Evolutionary conservation across 1,140 invertebrate genomes (phyloP).

Genomic region (Saccostrea echinata): DNA sequence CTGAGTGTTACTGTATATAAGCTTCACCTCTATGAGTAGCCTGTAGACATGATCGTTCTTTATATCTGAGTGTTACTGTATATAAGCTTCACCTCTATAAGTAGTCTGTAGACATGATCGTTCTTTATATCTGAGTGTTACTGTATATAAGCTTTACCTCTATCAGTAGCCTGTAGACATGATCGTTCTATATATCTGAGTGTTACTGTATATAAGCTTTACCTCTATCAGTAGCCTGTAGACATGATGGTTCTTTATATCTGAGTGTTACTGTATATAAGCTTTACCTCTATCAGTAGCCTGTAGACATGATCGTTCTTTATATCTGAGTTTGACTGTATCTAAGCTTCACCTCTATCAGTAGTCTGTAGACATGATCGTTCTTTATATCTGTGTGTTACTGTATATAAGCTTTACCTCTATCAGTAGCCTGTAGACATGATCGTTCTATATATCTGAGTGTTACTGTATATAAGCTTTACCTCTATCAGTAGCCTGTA

Average conservation of each 20-base stretch:
- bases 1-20: neutral
- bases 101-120: no score
- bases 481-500: no score
- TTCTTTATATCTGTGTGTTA: no score
- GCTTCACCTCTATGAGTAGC: neutral
- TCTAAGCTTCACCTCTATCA: neutral
- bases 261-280: slow-evolving; percentile 74
- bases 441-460: no score
- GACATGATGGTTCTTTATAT: slow-evolving; percentile 81
- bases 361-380: neutral
- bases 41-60: no score
- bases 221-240: slow-evolving; percentile 83
- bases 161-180: no score
- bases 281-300: slow-evolving; percentile 73
- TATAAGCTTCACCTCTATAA: no score
- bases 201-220: slow-evolving; percentile 79
- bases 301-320: no score
- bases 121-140: slow-evolving; percentile 48
- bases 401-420: no score
- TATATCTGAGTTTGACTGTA: neutral
- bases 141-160: slow-evolving; percentile 81
- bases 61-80: no score
- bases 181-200: slow-evolving; percentile 81
- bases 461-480: no score
- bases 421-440: no score